phyloP scores from a whole-genome alignment of 23 tunicate species.

The Styela plicata region DNA sequence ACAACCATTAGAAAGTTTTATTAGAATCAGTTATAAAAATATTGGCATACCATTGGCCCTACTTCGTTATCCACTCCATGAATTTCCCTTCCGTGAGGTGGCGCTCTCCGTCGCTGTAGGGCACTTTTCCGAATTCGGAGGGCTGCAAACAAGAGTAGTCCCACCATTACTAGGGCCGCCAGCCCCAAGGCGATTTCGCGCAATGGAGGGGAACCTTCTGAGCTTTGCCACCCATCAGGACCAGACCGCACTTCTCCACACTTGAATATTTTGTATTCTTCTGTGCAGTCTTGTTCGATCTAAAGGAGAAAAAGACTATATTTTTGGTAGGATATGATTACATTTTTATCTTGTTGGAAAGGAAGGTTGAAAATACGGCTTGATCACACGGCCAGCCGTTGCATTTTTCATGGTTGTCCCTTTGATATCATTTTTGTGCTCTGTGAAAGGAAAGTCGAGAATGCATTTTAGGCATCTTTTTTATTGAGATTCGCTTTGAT shows the following conservation, averaged over 20 bases:
- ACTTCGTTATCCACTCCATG: slow-evolving; percentile 27
- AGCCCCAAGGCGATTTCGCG: neutral
- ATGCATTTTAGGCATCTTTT: too few relatives aligned
- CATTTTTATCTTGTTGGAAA: too few relatives aligned
- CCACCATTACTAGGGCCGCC: slow-evolving; percentile 29
- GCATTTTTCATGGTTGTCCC: too few relatives aligned
- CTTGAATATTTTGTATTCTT: neutral
- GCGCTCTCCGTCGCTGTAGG: neutral
- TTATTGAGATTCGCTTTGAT: too few relatives aligned
- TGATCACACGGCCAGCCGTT: too few relatives aligned
- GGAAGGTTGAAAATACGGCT: too few relatives aligned
- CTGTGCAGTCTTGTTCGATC: neutral
- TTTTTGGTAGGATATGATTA: too few relatives aligned
- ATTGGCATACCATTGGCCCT: neutral
- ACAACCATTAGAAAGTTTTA: neutral
- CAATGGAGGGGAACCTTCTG: neutral
- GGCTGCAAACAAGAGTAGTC: slow-evolving; percentile 24
- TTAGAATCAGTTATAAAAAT: neutral
- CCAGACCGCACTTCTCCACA: neutral
- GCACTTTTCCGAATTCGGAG: slow-evolving; percentile 9
- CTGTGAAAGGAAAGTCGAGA: too few relatives aligned
- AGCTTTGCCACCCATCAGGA: neutral
- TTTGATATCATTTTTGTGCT: too few relatives aligned
- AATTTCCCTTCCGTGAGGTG: neutral
- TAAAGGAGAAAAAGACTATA: neutral